A percentile compares a stretch with the other conserved stretches of the same genome.
Evolutionary conservation across 2,888 invertebrate genomes (phyloP).

Genomic region (Melieria crassipennis): DNA sequence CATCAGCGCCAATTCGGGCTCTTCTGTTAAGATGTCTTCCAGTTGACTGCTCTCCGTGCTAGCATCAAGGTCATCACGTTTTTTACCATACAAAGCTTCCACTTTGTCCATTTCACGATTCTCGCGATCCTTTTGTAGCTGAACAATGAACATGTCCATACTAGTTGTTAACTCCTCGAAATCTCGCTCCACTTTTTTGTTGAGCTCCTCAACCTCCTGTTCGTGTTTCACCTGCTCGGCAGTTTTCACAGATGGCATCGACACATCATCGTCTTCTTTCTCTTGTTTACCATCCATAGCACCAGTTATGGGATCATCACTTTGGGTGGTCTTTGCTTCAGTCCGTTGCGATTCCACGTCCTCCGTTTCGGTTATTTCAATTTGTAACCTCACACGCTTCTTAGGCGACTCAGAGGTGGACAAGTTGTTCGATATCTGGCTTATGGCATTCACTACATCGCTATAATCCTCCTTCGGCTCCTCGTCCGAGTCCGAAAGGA

Average conservation of each 20-base stretch:
- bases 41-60: conserved; percentile 20
- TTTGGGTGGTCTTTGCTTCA: conserved; percentile 22
- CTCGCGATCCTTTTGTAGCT: conserved; percentile 41
- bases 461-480: conserved; percentile 34
- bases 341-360: conserved; percentile 38
- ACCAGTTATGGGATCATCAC: not conserved
- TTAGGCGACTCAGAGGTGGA: conserved; percentile 25
- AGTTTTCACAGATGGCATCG: conserved; percentile 29
- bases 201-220: conserved; percentile 44
- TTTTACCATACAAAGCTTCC: not conserved
- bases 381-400: conserved; percentile 34
- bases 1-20: not conserved
- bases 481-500: conserved; percentile 20
- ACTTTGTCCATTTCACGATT: conserved; percentile 7
- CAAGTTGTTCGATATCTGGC: conserved; percentile 37
- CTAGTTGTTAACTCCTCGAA: conserved; percentile 47
- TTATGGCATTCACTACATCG: conserved; percentile 35
- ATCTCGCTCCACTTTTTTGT: conserved; percentile 47
- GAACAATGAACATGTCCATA: conserved; percentile 46
- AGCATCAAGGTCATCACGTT: conserved; percentile 10
- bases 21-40: not conserved
- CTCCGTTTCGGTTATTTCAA: conserved; percentile 33
- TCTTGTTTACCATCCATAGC: conserved; percentile 16
- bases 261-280: conserved; percentile 24
- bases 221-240: conserved; percentile 44